Evolutionary conservation across 2,113 vertebrate genomes (phyloP), one percentile per base, ranked within the genome.

Genomic region (Pseudonaja textilis): DNA sequence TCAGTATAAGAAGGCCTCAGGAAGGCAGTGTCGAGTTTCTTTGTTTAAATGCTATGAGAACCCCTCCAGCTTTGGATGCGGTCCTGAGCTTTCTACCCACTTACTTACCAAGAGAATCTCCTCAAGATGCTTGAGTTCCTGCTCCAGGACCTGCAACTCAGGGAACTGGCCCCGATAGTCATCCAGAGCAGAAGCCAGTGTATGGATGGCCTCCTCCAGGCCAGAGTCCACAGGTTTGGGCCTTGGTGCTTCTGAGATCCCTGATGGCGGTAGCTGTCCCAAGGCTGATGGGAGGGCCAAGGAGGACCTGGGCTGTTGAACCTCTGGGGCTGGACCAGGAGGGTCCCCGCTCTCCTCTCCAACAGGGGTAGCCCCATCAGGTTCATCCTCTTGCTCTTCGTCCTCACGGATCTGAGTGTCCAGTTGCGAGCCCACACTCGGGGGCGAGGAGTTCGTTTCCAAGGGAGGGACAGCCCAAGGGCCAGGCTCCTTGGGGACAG

Each of bases 151-250:
- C 93, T 99, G 99, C 57, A 99, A 96, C 96, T 99, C 99, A 0
- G 98, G 99, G 92, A 99, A 99, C 95, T 99, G 99, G 74, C 99
- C 99, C 94, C 99, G 98, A 94, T 98, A 99, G 94, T 99, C 99
- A 86, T 99, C 99, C 91, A 99, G 97, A 88, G 98, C 98, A 0
- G 99, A 98, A 93, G 98, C 96, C 23, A 99, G 94, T 25, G 97
- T 96, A 59, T 94, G 92, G 14, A 99, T 97, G 29, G 99, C 98
- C 4, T 99, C 98, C 52, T 98, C 98, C 94, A 99, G 94, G 56
- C 97, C 97, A 0, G 95, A 98, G 96, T 99, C 98, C 89, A 91
- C 93, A 12, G 20, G 81, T 89, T 96, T 97, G 11, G 25, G 89
- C 29, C 59, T 95, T 0, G 89, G 93, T 61, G 90, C 94, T 59